Base-by-base conservation (phyloP, 2,888 invertebrate species). In the Zele albiditarsus region DNA sequence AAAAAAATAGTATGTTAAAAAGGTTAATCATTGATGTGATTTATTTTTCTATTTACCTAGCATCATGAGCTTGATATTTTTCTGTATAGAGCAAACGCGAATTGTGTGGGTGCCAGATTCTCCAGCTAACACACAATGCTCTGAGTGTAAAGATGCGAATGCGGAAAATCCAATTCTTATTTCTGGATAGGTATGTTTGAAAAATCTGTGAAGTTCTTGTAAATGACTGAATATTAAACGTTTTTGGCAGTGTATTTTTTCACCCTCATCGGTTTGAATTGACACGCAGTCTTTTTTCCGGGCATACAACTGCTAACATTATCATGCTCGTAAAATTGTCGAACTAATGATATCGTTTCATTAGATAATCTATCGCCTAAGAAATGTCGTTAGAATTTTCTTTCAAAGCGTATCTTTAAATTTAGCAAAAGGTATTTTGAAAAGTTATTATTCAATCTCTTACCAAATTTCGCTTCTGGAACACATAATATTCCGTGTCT, bases 61-160 rank as follows among this genome's bases (percentile, higher is more conserved):
- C 31, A 77, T 49, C 74, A 66, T 73, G 10, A 77, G 12, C 46
- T 77, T 77, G 16, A 69, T 72, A 46, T 77, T 77, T 69, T 77
- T 27, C 46, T 77, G 74, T 23, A 65, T 65, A 5, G 60, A 57
- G 28, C 77, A 77, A 57, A 74, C 74, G 31, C 74, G 75, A 31
- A 75, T 70, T 53, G 71, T 62, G 66, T 75, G 73, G 12, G 73
- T 75, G 49, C 74, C 75, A 73, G 53, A 66, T 16, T 49, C 70
- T 28, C 67, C 77, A 42, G 73, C 75, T 27, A 77, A 53, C 23
- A 77, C 53, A 60, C 71, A 75, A 28, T 75, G 53, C 20, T 63
- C 20, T 25, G 63, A 73, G 6, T 71, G 73, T 42, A 77, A 58
- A 27, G 28, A 23, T 27, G 66, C 69, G 58, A 75, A 77, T 10